phyloP scores from a whole-genome alignment of 2,888 invertebrate genomes.

The Pandemis heparana region DNA sequence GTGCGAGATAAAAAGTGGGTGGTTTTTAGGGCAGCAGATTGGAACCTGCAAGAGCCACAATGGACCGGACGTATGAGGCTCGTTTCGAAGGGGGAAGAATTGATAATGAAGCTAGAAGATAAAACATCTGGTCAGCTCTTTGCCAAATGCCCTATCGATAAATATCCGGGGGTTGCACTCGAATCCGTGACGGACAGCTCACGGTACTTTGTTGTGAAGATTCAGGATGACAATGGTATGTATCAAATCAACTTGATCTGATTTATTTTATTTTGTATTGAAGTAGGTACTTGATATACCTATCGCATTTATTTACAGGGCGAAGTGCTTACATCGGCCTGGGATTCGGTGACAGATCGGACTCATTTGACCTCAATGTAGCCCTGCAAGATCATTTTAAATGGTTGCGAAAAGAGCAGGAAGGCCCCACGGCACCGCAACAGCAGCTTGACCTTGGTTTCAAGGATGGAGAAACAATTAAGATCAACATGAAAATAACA shows the following conservation, averaged over 20 bases:
- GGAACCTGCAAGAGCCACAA: constrained; percentile 99
- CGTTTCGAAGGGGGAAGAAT: constrained; percentile 94
- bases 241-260: constrained; percentile 14
- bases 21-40: constrained; percentile 96
- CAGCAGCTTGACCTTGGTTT: constrained; percentile 97
- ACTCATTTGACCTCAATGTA: constrained; percentile 99
- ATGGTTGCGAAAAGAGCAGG: constrained; percentile 94
- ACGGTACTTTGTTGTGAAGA: constrained; percentile 97
- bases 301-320: constrained; percentile 78
- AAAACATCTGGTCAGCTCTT: constrained; percentile 96
- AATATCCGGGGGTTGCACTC: constrained; percentile 97
- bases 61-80: constrained; percentile 99
- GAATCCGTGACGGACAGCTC: constrained; percentile 99
- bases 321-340: constrained; percentile 97
- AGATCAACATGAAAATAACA: constrained; percentile 99
- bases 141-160: constrained; percentile 98
- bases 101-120: constrained; percentile 97
- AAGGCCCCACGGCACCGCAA: constrained; percentile 90
- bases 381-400: constrained; percentile 99
- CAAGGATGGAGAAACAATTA: constrained; percentile 99
- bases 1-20: constrained; percentile 55
- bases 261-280: constrained; percentile 1
- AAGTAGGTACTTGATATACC: neutral
- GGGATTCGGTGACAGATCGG: constrained; percentile 98
- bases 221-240: constrained; percentile 96